These are phyloP conservation scores for Parotocinclus haroldoi DNA, from an alignment of 2,797 vertebrate genomes.

Conservation along the genomic window DNA sequence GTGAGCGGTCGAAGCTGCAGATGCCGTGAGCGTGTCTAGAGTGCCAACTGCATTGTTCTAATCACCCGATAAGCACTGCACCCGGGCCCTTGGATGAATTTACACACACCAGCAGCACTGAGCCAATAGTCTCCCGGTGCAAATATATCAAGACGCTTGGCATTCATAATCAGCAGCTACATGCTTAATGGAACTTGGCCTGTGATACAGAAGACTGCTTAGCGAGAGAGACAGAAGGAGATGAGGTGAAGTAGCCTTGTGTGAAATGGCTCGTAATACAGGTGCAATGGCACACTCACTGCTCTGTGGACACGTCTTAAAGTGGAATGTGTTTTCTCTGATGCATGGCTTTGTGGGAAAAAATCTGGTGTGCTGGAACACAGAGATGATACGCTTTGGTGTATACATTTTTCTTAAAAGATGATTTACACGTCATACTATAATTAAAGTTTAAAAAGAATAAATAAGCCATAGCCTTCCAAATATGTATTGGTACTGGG, in stretches of 20 bases:
- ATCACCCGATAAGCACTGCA: constrained; percentile 48
- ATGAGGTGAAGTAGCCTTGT: constrained; percentile 4
- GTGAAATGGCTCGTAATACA: too few species aligned
- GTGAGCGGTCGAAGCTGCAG: constrained; percentile 17
- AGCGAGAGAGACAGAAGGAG: not conserved
- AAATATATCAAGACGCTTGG: constrained; percentile 19
- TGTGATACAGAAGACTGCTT: not conserved
- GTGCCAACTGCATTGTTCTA: constrained; percentile 38
- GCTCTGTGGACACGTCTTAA: too few species aligned
- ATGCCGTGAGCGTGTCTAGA: constrained; percentile 22
- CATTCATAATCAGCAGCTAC: constrained; percentile 27
- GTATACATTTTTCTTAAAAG: too few species aligned
- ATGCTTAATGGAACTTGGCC: constrained; percentile 15
- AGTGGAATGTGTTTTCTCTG: too few species aligned
- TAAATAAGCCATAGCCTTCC: too few species aligned
- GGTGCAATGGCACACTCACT: too few species aligned
- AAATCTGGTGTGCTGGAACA: too few species aligned
- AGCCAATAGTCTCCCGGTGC: constrained; percentile 3
- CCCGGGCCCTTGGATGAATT: constrained; percentile 32
- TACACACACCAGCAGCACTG: constrained; percentile 24
- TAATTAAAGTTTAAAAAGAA: too few species aligned
- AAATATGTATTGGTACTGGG: too few species aligned
- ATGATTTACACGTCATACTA: too few species aligned
- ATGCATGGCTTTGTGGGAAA: too few species aligned
- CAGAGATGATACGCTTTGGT: too few species aligned